A percentile compares a stretch with the other conserved stretches of the same genome.
phyloP scores from a whole-genome alignment of 2,113 vertebrate species.

The Semicossyphus pulcher region DNA sequence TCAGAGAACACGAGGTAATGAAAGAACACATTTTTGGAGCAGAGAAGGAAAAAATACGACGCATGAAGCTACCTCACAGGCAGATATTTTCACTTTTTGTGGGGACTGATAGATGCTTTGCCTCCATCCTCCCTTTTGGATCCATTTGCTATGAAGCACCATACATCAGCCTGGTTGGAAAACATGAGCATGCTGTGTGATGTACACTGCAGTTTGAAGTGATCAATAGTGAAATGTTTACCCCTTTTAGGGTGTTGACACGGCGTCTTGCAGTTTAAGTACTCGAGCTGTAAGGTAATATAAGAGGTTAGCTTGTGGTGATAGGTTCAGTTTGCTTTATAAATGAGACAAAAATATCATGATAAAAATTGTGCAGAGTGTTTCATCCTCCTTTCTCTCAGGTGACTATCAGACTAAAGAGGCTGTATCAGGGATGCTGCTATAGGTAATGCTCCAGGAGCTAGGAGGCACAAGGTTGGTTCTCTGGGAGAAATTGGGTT shows the following conservation, averaged over 20 bases:
- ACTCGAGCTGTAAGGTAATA: neutral
- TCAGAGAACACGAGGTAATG: slow-evolving; percentile 23
- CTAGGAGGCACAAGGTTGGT: neutral
- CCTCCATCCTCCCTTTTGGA: slow-evolving; percentile 7
- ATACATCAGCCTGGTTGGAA: slow-evolving; percentile 20
- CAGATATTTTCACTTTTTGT: slow-evolving; percentile 10
- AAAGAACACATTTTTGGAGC: slow-evolving; percentile 19
- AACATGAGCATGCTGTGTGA: slow-evolving; percentile 13
- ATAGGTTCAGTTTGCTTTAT: slow-evolving; percentile 9
- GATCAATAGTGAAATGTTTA: slow-evolving; percentile 22
- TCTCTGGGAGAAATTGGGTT: neutral
- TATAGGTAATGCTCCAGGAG: neutral
- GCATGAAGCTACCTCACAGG: slow-evolving; percentile 21
- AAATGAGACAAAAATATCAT: slow-evolving; percentile 3
- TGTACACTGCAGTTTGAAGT: slow-evolving; percentile 7
- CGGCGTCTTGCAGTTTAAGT: slow-evolving; percentile 10
- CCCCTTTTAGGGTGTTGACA: neutral
- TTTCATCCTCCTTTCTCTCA: neutral
- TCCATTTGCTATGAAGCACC: slow-evolving; percentile 5
- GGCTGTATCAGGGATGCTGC: neutral
- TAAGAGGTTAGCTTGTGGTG: neutral
- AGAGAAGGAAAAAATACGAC: slow-evolving; percentile 9
- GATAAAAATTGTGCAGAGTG: neutral
- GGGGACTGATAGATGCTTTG: slow-evolving; percentile 4
- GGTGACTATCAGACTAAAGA: neutral